phyloP scores from a whole-genome alignment of 2,888 invertebrate genomes.

The Platerodrilus igneus region DNA sequence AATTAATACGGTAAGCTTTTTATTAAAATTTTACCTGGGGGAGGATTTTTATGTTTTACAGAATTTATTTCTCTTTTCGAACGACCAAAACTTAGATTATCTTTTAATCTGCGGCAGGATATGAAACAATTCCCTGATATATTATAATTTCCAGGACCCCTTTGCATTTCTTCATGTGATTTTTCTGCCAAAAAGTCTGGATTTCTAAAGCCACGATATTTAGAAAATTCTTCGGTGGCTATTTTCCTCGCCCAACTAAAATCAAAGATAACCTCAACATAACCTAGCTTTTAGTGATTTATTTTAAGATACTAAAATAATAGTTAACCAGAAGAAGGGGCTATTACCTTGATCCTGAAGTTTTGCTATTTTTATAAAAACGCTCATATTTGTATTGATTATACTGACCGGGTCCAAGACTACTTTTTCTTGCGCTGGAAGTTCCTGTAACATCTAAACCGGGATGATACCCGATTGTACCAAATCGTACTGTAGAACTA shows the following conservation, averaged over 20 bases:
- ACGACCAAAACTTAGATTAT: conserved; percentile 31
- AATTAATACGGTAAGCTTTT: neutral
- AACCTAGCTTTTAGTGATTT: no score
- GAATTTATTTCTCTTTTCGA: conserved; percentile 26
- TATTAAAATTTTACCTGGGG: conserved; percentile 29
- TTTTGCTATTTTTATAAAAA: conserved; percentile 20
- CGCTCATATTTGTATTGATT: conserved; percentile 20
- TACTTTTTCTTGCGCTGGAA: conserved; percentile 14
- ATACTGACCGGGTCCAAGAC: conserved; percentile 30
- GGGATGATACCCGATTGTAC: conserved; percentile 33
- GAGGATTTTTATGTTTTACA: conserved; percentile 24
- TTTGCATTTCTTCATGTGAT: conserved; percentile 19
- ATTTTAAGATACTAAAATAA: no score
- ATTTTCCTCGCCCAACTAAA: conserved; percentile 33
- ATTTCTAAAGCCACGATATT: conserved; percentile 33
- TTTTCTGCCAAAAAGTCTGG: conserved; percentile 26
- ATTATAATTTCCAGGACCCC: conserved; percentile 35
- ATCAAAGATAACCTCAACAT: neutral
- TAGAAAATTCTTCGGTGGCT: conserved; percentile 33
- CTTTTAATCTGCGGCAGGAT: no score
- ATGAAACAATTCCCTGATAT: conserved; percentile 27
- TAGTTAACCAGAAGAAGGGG: no score
- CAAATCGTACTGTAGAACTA: conserved; percentile 27
- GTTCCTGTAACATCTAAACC: conserved; percentile 26
- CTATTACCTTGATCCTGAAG: conserved; percentile 14